These are phyloP conservation scores for Labeo rohita DNA, from an alignment of 2,113 vertebrate species.

Conservation along the genomic window DNA sequence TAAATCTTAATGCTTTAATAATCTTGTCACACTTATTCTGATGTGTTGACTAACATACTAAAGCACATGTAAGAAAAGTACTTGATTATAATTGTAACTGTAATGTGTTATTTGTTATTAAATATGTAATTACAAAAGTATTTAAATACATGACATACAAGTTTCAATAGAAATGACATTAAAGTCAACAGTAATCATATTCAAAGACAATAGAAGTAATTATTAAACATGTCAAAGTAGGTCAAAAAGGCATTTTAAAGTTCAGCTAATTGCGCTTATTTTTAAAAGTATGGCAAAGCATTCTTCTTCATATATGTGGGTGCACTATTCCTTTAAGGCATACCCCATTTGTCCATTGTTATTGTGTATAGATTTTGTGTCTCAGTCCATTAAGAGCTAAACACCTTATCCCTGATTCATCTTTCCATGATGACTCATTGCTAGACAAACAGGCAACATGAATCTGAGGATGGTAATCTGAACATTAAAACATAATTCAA, in stretches of 20 bases:
- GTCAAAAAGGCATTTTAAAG: not conserved
- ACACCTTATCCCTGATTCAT: conserved; percentile 20
- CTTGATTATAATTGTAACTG: not conserved
- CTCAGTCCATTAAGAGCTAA: conserved; percentile 20
- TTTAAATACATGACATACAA: not conserved
- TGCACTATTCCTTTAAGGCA: conserved; percentile 8
- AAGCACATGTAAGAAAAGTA: not conserved
- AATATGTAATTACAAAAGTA: no score
- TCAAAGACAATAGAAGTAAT: not conserved
- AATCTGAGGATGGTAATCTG: conserved; percentile 17
- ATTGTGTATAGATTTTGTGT: conserved; percentile 29
- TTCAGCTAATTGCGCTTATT: not conserved
- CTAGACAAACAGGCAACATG: not conserved
- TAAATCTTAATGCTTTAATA: not conserved
- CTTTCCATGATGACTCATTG: conserved; percentile 40
- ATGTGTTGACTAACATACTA: not conserved
- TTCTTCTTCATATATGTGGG: not conserved
- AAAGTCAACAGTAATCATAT: not conserved
- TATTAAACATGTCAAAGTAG: not conserved
- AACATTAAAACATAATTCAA: conserved; percentile 39
- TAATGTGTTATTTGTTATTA: not conserved
- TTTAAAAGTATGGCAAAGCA: not conserved
- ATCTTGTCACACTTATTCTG: not conserved
- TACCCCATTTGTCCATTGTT: conserved; percentile 27
- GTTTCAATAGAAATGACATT: not conserved